Evolutionary conservation across 2,888 invertebrate species (phyloP).

Genomic region (Euplexia lucipara): DNA sequence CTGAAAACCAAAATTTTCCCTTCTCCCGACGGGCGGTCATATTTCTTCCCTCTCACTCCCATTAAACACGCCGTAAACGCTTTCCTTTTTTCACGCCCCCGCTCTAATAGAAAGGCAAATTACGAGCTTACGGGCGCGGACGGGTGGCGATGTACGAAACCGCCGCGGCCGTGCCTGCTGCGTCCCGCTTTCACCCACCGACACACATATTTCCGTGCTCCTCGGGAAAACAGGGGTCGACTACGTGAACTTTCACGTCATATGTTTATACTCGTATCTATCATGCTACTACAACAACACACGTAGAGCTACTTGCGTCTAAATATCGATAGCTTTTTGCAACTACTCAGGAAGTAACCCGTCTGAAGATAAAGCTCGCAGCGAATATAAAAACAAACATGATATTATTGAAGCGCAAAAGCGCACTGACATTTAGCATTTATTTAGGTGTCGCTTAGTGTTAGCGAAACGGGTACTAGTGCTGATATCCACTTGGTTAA

Average conservation of each 20-base stretch:
- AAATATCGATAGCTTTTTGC: slow-evolving; percentile 44
- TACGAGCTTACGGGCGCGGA: slow-evolving; percentile 91
- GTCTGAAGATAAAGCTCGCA: slow-evolving; percentile 5
- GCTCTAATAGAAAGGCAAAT: slow-evolving; percentile 91
- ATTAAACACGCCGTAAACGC: slow-evolving; percentile 91
- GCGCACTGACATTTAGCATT: too few species aligned
- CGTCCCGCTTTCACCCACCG: slow-evolving; percentile 81
- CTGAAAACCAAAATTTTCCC: slow-evolving; percentile 91
- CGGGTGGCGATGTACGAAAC: slow-evolving; percentile 91
- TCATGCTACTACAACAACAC: slow-evolving; percentile 57
- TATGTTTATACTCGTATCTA: slow-evolving; percentile 80
- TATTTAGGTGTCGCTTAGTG: too few species aligned
- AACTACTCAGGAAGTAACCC: slow-evolving; percentile 22
- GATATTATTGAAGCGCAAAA: slow-evolving; percentile 12
- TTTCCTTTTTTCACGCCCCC: slow-evolving; percentile 91
- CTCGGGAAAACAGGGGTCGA: slow-evolving; percentile 85
- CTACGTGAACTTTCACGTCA: slow-evolving; percentile 88
- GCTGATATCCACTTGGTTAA: slow-evolving; percentile 1
- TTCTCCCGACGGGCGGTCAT: slow-evolving; percentile 88
- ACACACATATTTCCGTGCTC: slow-evolving; percentile 78
- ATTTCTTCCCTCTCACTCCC: slow-evolving; percentile 91
- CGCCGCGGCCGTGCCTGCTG: slow-evolving; percentile 81
- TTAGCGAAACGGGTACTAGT: too few species aligned
- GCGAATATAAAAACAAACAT: slow-evolving; percentile 15
- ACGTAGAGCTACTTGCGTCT: slow-evolving; percentile 33